Percentiles rank a stretch among this genome's conserved stretches.
These are phyloP conservation scores for Meghimatium bilineatum DNA, from an alignment of 2,888 invertebrate genomes.

Conservation along the genomic window DNA sequence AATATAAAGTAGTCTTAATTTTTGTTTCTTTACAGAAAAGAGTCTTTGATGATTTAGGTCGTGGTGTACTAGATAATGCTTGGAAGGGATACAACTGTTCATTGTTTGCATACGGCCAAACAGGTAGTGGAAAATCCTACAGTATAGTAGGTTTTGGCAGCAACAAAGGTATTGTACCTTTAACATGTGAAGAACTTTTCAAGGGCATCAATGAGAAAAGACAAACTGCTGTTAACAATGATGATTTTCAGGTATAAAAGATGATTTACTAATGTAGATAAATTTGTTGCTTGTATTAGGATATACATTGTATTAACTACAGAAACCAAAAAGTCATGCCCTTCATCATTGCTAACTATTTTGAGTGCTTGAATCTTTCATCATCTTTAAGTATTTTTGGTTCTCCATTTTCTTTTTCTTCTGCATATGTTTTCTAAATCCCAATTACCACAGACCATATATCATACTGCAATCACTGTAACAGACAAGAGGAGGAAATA, in stretches of 20 bases:
- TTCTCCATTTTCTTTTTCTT: too few relatives aligned
- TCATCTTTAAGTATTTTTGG: not conserved
- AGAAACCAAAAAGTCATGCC: not conserved
- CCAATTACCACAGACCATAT: too few relatives aligned
- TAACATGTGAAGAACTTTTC: slow-evolving; percentile 73
- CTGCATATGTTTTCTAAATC: too few relatives aligned
- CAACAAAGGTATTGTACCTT: slow-evolving; percentile 74
- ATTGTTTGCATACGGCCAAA: slow-evolving; percentile 76
- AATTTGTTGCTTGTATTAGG: not conserved
- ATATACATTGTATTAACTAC: not conserved
- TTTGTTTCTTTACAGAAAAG: slow-evolving; percentile 56
- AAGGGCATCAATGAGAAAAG: slow-evolving; percentile 69
- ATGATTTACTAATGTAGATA: not conserved
- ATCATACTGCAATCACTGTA: too few relatives aligned
- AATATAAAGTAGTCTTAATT: not conserved
- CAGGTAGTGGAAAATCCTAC: slow-evolving; percentile 75
- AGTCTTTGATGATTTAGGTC: slow-evolving; percentile 73
- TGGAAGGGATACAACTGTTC: slow-evolving; percentile 76
- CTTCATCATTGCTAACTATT: not conserved
- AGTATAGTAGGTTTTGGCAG: slow-evolving; percentile 74
- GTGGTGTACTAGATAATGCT: slow-evolving; percentile 74
- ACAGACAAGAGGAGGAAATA: too few relatives aligned
- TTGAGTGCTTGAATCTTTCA: not conserved
- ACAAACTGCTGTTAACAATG: slow-evolving; percentile 61
- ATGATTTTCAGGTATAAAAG: slow-evolving; percentile 64